Base-by-base conservation (phyloP, 2,888 invertebrate species). In the Schizaphis graminum region DNA sequence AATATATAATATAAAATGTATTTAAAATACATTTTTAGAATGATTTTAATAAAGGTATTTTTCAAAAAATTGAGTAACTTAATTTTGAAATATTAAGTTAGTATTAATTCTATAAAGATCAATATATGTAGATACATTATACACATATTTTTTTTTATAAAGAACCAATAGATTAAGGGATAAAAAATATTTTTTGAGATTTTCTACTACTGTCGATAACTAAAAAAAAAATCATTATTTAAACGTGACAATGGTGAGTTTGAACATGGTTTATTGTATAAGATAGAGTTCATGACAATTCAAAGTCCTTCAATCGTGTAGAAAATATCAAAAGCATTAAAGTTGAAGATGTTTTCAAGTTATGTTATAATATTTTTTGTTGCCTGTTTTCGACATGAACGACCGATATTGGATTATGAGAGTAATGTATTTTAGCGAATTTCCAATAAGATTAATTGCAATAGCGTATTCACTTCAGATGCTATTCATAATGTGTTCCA, bases 361-460 rank as follows among this genome's bases (percentile, higher is more conserved):
- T 56, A 49, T 53, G n/a, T 49, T 90, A n/a, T 16, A 41, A 35
- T 44, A 61, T 89, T 89, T 89, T 89, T 89, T 89, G 56, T 57
- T 56, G 56, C 56, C 89, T 10, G 61, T 35, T 77, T n/a, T n/a
- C 35, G 90, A 91, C 35, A 49, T 47, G 90, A 56, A 91, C 56
- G 49, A 35, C 92, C 77, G 67, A 89, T 77, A 87, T 87, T 87
- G 61, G 67, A 92, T 87, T 61, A 92, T 49, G 47, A 26, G 11
- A 61, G 61, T 49, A 67, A 92, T 88, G 87, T 88, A 41, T 88
- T 87, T 67, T 92, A 77, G 88, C 24, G 77, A 47, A 41, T 88
- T 89, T 92, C 53, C 92, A 92, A 88, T 92, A 92, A 77, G 88
- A 88, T 92, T 92, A 92, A 92, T 92, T 92, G 92, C 57, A 89